These are phyloP conservation scores for Eristalinus sepulchralis DNA, from an alignment of 2,888 invertebrate genomes.

Conservation along the genomic window DNA sequence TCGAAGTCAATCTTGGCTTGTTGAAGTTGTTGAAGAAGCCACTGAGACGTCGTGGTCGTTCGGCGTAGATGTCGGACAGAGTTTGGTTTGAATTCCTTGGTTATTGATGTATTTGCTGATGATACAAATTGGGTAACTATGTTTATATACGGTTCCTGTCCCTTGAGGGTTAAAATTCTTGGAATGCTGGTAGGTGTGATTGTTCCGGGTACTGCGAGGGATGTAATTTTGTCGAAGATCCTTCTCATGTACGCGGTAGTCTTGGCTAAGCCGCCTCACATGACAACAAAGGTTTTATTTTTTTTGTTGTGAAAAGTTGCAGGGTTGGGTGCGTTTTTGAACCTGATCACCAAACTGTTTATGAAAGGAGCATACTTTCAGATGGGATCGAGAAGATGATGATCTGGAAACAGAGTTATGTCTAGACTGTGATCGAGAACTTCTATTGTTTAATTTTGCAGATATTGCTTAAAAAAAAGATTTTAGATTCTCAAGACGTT, in stretches of 20 bases:
- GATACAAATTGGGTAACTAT: not conserved
- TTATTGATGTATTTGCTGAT: not conserved
- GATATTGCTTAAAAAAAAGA: not conserved
- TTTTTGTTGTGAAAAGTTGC: too few species aligned
- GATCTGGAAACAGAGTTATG: not conserved
- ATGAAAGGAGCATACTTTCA: not conserved
- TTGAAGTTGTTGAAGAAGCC: not conserved
- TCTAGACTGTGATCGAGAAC: conserved; percentile 6
- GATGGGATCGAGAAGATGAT: conserved; percentile 1
- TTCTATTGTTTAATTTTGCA: not conserved
- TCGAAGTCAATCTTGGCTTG: not conserved
- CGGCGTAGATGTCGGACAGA: not conserved
- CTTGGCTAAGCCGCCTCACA: not conserved
- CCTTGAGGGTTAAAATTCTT: not conserved
- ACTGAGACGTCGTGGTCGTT: not conserved
- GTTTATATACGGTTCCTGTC: not conserved
- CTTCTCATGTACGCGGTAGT: not conserved
- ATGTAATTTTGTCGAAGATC: not conserved
- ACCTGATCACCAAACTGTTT: too few species aligned
- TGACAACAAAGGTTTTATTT: too few species aligned
- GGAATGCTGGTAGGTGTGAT: not conserved
- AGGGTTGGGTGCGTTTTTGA: too few species aligned
- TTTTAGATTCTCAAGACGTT: conserved; percentile 2
- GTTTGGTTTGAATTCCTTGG: not conserved
- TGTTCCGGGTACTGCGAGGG: not conserved